These are phyloP conservation scores for Eurytoma adleriae DNA, from an alignment of 2,888 invertebrate species.

Conservation along the genomic window DNA sequence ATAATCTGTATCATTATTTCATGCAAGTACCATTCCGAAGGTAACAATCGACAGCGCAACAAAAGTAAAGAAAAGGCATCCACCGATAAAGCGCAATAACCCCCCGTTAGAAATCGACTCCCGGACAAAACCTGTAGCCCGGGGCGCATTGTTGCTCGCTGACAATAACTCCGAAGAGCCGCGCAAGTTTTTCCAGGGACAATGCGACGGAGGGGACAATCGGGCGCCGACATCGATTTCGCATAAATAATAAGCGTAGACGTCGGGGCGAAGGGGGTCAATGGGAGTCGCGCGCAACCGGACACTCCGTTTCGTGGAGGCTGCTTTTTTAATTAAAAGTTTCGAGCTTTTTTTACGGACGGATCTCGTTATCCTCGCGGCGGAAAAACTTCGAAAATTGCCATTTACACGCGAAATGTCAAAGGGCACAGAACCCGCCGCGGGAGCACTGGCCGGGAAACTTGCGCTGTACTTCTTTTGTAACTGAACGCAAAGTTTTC, in stretches of 20 bases:
- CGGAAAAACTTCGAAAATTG: conserved; percentile 48
- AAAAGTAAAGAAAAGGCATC: too few relatives aligned
- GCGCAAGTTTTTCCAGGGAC: too few relatives aligned
- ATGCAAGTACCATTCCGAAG: too few relatives aligned
- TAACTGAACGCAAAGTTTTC: neutral
- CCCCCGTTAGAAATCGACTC: too few relatives aligned
- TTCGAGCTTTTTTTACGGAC: conserved; percentile 37
- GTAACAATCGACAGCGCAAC: too few relatives aligned
- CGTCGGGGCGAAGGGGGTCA: conserved; percentile 1
- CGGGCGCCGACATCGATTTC: conserved; percentile 33
- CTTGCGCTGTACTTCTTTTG: neutral
- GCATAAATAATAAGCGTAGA: conserved; percentile 37
- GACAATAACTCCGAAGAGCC: too few relatives aligned
- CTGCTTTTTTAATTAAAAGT: conserved; percentile 54
- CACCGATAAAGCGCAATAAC: too few relatives aligned
- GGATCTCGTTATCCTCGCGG: conserved; percentile 30
- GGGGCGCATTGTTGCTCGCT: neutral
- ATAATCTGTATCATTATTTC: too few relatives aligned
- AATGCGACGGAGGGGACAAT: neutral
- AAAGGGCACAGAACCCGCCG: conserved; percentile 22
- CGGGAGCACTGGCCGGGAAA: neutral
- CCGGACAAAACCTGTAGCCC: neutral
- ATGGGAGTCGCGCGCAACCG: conserved; percentile 22
- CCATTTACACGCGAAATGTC: conserved; percentile 45
- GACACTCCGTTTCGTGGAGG: neutral